Conservation (phyloP, 2,888 invertebrate genomes). For the Aelia acuminata region DNA sequence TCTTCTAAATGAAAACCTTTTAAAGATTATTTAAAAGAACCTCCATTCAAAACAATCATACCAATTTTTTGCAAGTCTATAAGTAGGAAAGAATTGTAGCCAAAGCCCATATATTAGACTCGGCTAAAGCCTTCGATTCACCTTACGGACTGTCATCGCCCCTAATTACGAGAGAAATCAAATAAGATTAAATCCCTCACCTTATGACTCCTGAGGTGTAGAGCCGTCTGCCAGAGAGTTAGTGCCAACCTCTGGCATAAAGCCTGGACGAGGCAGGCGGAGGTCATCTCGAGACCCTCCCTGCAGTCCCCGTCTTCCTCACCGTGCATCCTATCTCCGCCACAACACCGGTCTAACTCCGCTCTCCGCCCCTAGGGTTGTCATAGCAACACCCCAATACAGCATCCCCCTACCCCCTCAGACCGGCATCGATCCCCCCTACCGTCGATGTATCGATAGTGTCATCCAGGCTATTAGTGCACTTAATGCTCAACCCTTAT, state of each 20-base stretch:
- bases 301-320: slow-evolving; percentile 59
- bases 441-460: slow-evolving; percentile 42
- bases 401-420: slow-evolving; percentile 62
- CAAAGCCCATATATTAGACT: not conserved
- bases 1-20: too few species aligned
- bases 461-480: not conserved
- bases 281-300: slow-evolving; percentile 66
- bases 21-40: not conserved
- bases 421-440: slow-evolving; percentile 66
- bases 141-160: too few species aligned
- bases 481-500: slow-evolving; percentile 60
- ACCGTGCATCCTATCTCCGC: slow-evolving; percentile 23
- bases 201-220: slow-evolving; percentile 72
- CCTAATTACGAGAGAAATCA: too few species aligned
- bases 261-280: slow-evolving; percentile 69
- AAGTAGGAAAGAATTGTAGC: too few species aligned
- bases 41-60: too few species aligned
- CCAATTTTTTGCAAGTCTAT: too few species aligned
- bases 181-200: too few species aligned
- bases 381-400: slow-evolving; percentile 55
- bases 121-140: not conserved
- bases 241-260: slow-evolving; percentile 81
- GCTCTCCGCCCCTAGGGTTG: slow-evolving; percentile 50
- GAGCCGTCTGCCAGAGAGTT: slow-evolving; percentile 82
- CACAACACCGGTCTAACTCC: slow-evolving; percentile 45